Evolutionary conservation across 2,888 invertebrate genomes (phyloP), one percentile per base, ranked within the genome.

Genomic region (Listrodromus nycthemerus): DNA sequence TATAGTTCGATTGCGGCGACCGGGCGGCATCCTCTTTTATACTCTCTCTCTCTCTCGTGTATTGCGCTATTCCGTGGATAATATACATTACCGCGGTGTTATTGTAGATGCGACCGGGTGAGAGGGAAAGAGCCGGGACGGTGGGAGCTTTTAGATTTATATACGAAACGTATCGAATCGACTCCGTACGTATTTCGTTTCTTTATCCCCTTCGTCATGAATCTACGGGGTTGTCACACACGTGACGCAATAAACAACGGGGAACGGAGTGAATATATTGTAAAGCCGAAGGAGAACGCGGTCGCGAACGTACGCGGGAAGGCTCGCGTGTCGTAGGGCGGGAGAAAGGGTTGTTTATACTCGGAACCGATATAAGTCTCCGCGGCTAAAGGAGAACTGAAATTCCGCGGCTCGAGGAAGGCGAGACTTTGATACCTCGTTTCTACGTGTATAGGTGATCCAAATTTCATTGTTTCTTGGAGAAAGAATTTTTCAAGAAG

Each of bases 21-120:
- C 82, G 86, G 30, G 45, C 48, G 74, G 73, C 55, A 75, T 84
- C 75, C 70, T 79, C 75, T 67, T 70, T 24, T 61, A 69, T 58
- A 41, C 45, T 73, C 63, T 61, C 41, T 13, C 45, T 73, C 63
- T 61, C 41, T 13, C 3, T 16, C 16, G 41, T 45, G 37, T 63
- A 61, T 70, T 73, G 52, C 69, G 33, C 48, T 80, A 61, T 61
- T 61, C 30, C 61, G 30, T 61, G 58, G 58, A 61, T 58, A 58
- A 30, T 61, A 61, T 61, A 61, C 61, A 61, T 30, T 61, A 61
- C 30, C 24, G 30, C 61, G 30, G 30, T 61, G 61, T 21, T 16
- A 30, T 30, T 61, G 61, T 61, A 61, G 27, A 61, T 30, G 16
- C 27, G 27, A 45, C 41, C 16, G 41, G 16, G 41, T 2, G 41